Base-by-base conservation (phyloP, 2,888 invertebrate genomes). In the Kryphioiulus occultus region DNA sequence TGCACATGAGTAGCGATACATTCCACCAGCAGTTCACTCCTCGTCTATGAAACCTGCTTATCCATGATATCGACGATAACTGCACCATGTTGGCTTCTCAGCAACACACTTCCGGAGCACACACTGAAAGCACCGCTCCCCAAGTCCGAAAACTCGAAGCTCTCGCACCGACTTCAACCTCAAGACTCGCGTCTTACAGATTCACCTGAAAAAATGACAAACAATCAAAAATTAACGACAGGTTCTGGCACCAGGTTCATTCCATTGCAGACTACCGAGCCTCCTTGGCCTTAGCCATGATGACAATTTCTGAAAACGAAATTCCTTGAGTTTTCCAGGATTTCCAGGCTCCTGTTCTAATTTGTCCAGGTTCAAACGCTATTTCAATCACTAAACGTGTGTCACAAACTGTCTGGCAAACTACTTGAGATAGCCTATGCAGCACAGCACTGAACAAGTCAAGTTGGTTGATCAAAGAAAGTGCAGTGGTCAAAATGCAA, bases 1-100 rank as follows among this genome's bases (percentile, higher is more conserved):
- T 19, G 78, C 68, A 82, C 82, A 87, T 0, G 22, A 87, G 44
- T 35, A 87, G 78, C 30, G 35, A 35, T 39, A 78, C 87, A 82
- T 35, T 87, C 86, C 86, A 86, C 59, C 86, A 59, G 47, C 86
- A 86, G 85, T 78, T 78, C 78, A 78, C 30, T 78, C 78, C 78
- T 78, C 44, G 39, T 85, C 85, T 44, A 39, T 39, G 42, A 85
- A 85, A 85, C 85, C 85, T 85, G 44, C 85, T 85, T 85, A 85
- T 85, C 85, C 85, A 42, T 85, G 85, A 85, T 44, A 78, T 78
- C 85, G 85, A 85, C 44, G 85, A 22, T 85, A 42, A 42, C 17
- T 35, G 44, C 39, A 85, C 85, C 85, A 85, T 44, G 78, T 30
- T 78, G 30, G 78, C 78, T 78, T 30, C 78, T 78, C 78, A 30